A percentile compares a stretch with the other conserved stretches of the same genome.
Evolutionary conservation across 2,888 invertebrate species (phyloP).

Genomic region (Oegoconia quadripuncta): DNA sequence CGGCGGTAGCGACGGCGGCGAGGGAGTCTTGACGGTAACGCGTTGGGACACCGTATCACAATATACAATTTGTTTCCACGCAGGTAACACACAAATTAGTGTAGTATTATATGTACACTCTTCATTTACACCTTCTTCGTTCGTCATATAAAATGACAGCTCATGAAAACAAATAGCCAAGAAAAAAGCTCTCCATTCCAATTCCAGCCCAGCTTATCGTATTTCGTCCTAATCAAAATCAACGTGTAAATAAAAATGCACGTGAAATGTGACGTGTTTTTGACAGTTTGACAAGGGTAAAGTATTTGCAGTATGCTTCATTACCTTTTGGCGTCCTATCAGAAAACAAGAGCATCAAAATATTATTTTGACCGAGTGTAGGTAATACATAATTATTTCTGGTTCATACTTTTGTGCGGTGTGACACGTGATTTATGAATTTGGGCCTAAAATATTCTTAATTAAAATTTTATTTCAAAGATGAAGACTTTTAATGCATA

Average conservation of each 20-base stretch:
- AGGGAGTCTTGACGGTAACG: constrained; percentile 50
- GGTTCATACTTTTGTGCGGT: too few species aligned
- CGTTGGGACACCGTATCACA: constrained; percentile 64
- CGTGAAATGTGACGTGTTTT: constrained; percentile 66
- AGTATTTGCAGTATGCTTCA: constrained; percentile 65
- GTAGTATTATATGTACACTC: constrained; percentile 68
- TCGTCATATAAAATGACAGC: constrained; percentile 50
- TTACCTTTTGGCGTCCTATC: constrained; percentile 52
- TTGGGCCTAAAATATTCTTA: too few species aligned
- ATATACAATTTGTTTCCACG: constrained; percentile 66
- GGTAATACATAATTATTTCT: too few species aligned
- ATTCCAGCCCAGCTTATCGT: constrained; percentile 33
- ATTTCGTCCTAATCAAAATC: constrained; percentile 44
- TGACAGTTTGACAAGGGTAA: constrained; percentile 73
- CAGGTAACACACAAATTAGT: constrained; percentile 68
- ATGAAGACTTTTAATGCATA: too few species aligned
- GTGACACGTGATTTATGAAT: too few species aligned
- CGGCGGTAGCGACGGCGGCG: constrained; percentile 28
- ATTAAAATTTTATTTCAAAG: too few species aligned
- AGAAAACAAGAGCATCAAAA: constrained; percentile 5
- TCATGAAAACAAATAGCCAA: constrained; percentile 19
- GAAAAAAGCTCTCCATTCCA: constrained; percentile 25
- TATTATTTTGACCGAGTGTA: not conserved
- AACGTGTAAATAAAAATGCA: constrained; percentile 55
- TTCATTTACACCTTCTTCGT: constrained; percentile 55